Evolutionary conservation across 2,113 vertebrate genomes (phyloP), one percentile per base, ranked within the genome.

Genomic region (Macrotis lagotis): DNA sequence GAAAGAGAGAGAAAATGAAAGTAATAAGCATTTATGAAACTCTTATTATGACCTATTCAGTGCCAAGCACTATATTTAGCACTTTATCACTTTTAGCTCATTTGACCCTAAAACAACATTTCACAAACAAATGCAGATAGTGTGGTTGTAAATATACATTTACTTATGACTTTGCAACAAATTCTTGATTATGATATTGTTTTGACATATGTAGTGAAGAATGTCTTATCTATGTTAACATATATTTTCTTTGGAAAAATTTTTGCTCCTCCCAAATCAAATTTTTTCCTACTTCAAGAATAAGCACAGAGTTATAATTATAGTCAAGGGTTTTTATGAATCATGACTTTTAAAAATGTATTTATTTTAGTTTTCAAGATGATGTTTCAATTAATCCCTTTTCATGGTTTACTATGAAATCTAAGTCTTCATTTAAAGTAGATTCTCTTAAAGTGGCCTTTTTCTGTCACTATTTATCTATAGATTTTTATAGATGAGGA

Each of bases 401-500:
- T 37, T 37, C 28, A 66, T 5, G 12, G 9, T 59, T 59, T 83
- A 51, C 92, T 92, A 89, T 95, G 91, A 93, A 74, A 93, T 55
- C 55, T 49, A 94, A 48, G 91, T 92, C 22, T 93, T 8, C 9
- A 53, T 91, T 93, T 92, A 88, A 0, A n/a, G n/a, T 3, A 94
- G 48, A 51, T 95, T 14, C 93, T 24, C 74, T 59, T 90, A 94
- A 94, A 94, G 28, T 66, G 3, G 31, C 8, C 93, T 51, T 90
- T 96, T 93, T 48, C 25, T 92, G 3, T 95, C 74, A 94, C 55
- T 26, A 66, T 31, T 66, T 31, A 66, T 37, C 28, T 11, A 37
- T 31, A 37, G 55, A 66, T 31, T 88, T 90, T 3, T 93, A 93
- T 90, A 96, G 93, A 95, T 59, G 94, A 91, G 66, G 31, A 49